Conservation (phyloP, 2,797 vertebrate genomes). For the Enteromius viviparus region DNA sequence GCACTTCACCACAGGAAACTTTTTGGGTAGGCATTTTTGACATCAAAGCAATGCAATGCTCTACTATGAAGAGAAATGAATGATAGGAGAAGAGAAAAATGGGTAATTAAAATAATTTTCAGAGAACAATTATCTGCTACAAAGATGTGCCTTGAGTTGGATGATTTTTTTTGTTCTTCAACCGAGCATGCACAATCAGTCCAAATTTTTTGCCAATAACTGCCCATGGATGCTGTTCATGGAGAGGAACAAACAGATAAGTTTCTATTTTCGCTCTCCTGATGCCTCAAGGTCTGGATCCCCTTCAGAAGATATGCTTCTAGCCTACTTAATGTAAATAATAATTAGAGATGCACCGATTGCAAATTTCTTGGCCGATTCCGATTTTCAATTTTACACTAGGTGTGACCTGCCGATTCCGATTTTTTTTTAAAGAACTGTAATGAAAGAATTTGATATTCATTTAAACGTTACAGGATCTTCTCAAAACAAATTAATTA, state of each 20-base stretch:
- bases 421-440: no score
- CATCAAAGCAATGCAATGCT: slow-evolving; percentile 3
- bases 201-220: not conserved
- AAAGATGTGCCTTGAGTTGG: slow-evolving; percentile 17
- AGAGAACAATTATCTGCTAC: slow-evolving; percentile 22
- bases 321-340: no score
- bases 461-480: no score
- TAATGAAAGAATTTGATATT: no score
- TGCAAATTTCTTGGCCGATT: no score
- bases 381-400: no score
- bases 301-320: no score
- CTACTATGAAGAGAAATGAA: not conserved
- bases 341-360: no score
- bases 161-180: not conserved
- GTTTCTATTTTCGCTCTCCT: not conserved
- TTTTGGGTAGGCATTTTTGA: slow-evolving; percentile 8
- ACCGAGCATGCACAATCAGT: not conserved
- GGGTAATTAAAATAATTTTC: not conserved
- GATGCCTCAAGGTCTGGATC: slow-evolving; percentile 15
- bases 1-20: slow-evolving; percentile 1
- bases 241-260: not conserved
- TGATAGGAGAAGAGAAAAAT: slow-evolving; percentile 11
- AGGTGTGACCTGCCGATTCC: no score
- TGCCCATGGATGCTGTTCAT: not conserved
- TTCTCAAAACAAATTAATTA: no score